Conservation (phyloP, 2,113 vertebrate genomes). For the Saguinus midas region DNA sequence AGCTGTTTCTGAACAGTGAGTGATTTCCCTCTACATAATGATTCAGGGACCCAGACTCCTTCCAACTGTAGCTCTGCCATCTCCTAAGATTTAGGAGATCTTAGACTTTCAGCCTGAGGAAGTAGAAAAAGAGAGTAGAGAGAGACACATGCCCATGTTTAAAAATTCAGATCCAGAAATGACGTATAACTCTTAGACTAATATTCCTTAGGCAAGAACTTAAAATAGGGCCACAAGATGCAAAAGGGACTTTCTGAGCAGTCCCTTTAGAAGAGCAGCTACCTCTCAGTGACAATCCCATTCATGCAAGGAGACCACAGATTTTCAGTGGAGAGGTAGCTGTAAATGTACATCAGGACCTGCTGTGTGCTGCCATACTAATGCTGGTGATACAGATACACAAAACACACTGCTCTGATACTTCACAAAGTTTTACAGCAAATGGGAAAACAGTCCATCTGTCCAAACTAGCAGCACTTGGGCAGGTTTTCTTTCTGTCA, state of each 20-base stretch:
- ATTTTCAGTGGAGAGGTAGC: not conserved
- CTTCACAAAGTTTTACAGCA: not conserved
- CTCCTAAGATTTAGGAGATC: not conserved
- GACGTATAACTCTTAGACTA: not conserved
- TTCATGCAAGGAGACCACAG: rapidly evolving
- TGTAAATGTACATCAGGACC: not conserved
- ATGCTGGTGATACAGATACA: not conserved
- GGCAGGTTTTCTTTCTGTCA: not conserved
- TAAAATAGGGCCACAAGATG: not conserved
- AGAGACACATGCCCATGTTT: not conserved
- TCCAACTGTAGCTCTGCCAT: not conserved
- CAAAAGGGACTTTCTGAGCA: not conserved
- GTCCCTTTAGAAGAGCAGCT: not conserved
- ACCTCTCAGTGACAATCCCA: not conserved
- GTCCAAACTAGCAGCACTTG: not conserved
- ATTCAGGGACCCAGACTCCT: not conserved
- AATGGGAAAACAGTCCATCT: not conserved
- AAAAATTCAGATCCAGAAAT: not conserved
- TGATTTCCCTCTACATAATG: not conserved
- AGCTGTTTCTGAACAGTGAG: not conserved
- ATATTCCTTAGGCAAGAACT: not conserved
- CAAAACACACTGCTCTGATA: not conserved
- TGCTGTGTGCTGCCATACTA: rapidly evolving
- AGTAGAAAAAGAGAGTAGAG: not conserved
- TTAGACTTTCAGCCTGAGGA: not conserved